These are phyloP conservation scores for Ophion slaviceki DNA, from an alignment of 2,888 invertebrate genomes.

Conservation along the genomic window DNA sequence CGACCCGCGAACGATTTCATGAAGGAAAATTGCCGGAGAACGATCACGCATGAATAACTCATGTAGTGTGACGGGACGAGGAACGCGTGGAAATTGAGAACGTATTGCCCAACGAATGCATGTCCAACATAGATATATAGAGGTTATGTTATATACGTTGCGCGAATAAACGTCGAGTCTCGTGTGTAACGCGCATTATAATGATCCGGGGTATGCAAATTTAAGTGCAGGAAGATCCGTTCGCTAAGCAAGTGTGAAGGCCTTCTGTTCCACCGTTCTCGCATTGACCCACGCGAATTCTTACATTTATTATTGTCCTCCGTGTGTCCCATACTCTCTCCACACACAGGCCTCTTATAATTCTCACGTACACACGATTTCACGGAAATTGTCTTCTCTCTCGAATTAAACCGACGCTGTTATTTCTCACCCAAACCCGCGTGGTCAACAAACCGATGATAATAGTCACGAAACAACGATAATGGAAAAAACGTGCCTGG, in stretches of 20 bases:
- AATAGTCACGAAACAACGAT: not conserved
- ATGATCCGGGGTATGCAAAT: conserved; percentile 79
- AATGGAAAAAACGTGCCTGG: not conserved
- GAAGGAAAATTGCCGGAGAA: conserved; percentile 49
- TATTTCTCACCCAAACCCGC: not conserved
- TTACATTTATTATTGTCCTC: conserved; percentile 24
- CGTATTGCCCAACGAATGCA: conserved; percentile 45
- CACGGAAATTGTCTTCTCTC: not conserved
- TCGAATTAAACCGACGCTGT: not conserved
- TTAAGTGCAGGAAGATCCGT: conserved; percentile 81
- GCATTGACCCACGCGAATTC: conserved; percentile 59
- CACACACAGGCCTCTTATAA: not conserved
- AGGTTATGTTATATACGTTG: conserved; percentile 35
- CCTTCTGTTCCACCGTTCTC: conserved; percentile 64
- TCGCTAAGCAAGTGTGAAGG: conserved; percentile 74
- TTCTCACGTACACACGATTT: not conserved
- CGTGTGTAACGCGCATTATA: conserved; percentile 66
- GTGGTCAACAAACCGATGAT: not conserved
- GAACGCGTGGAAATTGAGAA: conserved; percentile 62
- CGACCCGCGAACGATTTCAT: conserved; percentile 38
- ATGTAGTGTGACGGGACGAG: conserved; percentile 36
- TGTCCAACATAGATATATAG: conserved; percentile 26
- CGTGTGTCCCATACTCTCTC: conserved; percentile 1
- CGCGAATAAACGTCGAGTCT: conserved; percentile 65
- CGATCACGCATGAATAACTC: conserved; percentile 45